These are phyloP conservation scores for Camelus dromedarius DNA, from an alignment of 2,113 vertebrate genomes.

Conservation along the genomic window DNA sequence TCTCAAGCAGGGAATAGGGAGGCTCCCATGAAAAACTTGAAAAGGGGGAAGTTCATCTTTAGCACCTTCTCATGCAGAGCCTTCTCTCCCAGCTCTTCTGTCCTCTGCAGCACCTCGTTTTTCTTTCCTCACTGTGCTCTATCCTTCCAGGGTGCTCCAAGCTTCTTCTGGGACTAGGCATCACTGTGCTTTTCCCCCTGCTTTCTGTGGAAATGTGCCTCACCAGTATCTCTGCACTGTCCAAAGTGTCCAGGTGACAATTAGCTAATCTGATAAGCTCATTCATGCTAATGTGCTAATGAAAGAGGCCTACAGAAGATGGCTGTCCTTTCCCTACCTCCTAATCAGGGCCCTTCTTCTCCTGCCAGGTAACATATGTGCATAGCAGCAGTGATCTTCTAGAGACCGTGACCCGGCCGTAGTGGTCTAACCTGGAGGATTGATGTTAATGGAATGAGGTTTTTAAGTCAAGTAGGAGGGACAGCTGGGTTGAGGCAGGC, in stretches of 20 bases:
- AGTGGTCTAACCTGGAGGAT: slow-evolving; percentile 71
- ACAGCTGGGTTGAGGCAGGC: not conserved
- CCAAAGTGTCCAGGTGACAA: slow-evolving; percentile 84
- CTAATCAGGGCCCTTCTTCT: slow-evolving; percentile 70
- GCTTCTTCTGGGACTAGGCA: not conserved
- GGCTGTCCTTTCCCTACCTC: slow-evolving; percentile 73
- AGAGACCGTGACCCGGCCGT: slow-evolving; percentile 70
- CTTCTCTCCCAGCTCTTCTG: not conserved
- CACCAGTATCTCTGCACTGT: slow-evolving; percentile 67
- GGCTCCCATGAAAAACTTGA: not conserved
- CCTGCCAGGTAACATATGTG: slow-evolving; percentile 84
- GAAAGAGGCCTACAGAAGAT: slow-evolving; percentile 79
- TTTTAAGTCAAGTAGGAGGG: slow-evolving; percentile 62
- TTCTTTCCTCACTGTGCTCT: not conserved
- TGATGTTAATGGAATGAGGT: slow-evolving; percentile 71
- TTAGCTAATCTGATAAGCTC: slow-evolving; percentile 85
- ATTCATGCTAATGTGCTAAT: slow-evolving; percentile 84
- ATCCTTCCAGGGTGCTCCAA: not conserved
- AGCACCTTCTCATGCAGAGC: not conserved
- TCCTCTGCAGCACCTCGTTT: not conserved
- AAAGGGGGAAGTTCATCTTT: not conserved
- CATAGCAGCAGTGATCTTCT: slow-evolving; percentile 74
- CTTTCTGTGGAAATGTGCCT: slow-evolving; percentile 71
- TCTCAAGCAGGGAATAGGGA: not conserved
- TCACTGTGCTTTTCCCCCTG: not conserved